Base-by-base conservation (phyloP, 2,113 vertebrate genomes). In the Eclectus roratus region DNA sequence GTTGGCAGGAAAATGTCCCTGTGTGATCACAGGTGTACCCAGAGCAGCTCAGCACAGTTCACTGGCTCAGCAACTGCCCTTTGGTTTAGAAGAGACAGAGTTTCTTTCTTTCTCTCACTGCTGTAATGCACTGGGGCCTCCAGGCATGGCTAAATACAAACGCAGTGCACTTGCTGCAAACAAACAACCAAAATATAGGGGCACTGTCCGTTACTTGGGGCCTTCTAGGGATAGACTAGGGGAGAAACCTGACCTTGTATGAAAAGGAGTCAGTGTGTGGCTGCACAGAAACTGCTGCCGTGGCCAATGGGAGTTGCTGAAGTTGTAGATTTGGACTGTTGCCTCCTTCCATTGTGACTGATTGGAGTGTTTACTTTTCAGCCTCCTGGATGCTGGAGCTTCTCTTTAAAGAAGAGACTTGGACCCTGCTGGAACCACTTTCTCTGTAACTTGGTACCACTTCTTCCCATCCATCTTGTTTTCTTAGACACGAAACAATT, bases 201-300 rank as follows among this genome's bases (percentile, higher is more conserved):
- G 1, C 18, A 11, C 19, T 21, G 9, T 6, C 55, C 74, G 56
- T 81, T 27, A 23, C 4, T 35, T 14, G 39, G 37, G 20, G 29
- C 58, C 27, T 61, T 13, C 7, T 28, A 43, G 41, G 63, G 43
- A 44, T 28, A 71, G 2, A 3, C 29, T 18, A 8, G 49, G 49
- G 28, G 19, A 49, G 50, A 50, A 63, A 58, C 29, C 97, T 98
- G 97, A 98, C 98, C 98, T 98, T 98, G 94, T 98, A 98, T 53
- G 98, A 98, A 96, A 98, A 98, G 94, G 97, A 94, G 16, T 91
- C 95, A 16, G 97, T 96, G 37, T 95, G 97, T 11, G 72, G 93
- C 87, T 84, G 92, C 69, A 80, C 41, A 9, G 97, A 81, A 18
- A 89, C 63, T 0, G 94, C 63, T 17, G 95, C 91, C 7, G 98